phyloP scores from a whole-genome alignment of 2,888 invertebrate species.

The Synanthedon vespiformis region DNA sequence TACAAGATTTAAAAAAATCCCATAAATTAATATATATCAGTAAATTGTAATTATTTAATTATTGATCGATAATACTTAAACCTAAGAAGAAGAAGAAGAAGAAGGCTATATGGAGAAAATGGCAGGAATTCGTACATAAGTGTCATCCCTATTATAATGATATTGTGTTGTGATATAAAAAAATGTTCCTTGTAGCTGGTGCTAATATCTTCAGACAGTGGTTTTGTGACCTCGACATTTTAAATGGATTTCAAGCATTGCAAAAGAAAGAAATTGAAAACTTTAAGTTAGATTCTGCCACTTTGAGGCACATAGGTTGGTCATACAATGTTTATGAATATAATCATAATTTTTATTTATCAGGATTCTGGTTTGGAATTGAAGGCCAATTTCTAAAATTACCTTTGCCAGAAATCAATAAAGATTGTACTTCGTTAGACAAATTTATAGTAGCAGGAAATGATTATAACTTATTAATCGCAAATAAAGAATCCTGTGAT shows the following conservation, averaged over 20 bases:
- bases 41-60: too few relatives aligned
- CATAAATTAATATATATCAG: too few relatives aligned
- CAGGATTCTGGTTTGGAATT: conserved; percentile 37
- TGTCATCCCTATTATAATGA: too few relatives aligned
- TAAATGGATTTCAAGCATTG: conserved; percentile 26
- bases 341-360: conserved; percentile 26
- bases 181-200: conserved; percentile 37
- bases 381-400: conserved; percentile 27
- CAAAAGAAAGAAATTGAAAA: conserved; percentile 7
- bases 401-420: conserved; percentile 24
- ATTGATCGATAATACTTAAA: too few relatives aligned
- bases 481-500: conserved; percentile 19
- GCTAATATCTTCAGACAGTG: conserved; percentile 59
- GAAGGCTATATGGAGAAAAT: too few relatives aligned
- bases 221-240: conserved; percentile 22
- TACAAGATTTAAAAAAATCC: too few relatives aligned
- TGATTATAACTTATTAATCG: conserved; percentile 33
- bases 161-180: conserved; percentile 1
- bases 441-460: conserved; percentile 33
- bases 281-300: conserved; percentile 15
- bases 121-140: too few relatives aligned
- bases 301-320: conserved; percentile 39
- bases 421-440: conserved; percentile 5
- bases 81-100: too few relatives aligned
- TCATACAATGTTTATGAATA: conserved; percentile 45